Evolutionary conservation across 2,888 invertebrate species (phyloP), one percentile per base, ranked within the genome.

Genomic region (Linyphia triangularis): DNA sequence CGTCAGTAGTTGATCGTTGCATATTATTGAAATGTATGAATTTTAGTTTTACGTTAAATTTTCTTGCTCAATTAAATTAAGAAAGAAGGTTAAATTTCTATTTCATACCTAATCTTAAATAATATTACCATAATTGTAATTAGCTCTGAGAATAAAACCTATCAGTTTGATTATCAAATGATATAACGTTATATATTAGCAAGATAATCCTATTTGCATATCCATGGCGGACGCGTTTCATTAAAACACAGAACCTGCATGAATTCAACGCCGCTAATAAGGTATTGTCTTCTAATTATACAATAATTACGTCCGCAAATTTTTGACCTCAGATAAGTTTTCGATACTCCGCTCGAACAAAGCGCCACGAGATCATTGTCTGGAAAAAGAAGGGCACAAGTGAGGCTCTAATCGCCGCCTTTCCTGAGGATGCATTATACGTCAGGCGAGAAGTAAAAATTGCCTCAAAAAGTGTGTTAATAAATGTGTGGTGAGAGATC

Each of bases 261-360:
- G 51, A 51, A 28, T 72, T 72, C 28, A 30, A 28, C 51, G 5
- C 22, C 59, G 19, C 24, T 59, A 75, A 75, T 75, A n/a, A 59
- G 33, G n/a, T 13, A 75, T 75, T 61, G 61, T 61, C 40, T 61
- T 61, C 75, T 61, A 75, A 75, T 75, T 75, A 75, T 59, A 72
- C 43, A 72, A 72, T 72, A 72, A 16, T 40, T 28, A 7, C 26
- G 72, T 43, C 57, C 28, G n/a, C 75, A 33, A 59, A 57, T 40
- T 40, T n/a, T 75, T 61, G 75, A 75, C 61, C 75, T 75, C 9
- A 75, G 61, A 37, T 61, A 61, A 33, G 59, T 61, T 57, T 61
- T 19, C 9, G 51, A 72, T 72, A 51, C 57, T 40, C 24, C n/a
- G 57, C 28, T 16, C 22, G 30, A 61, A 61, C 57, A 59, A 37